These are phyloP conservation scores for Mola mola DNA, from an alignment of 2,113 vertebrate genomes.

Conservation along the genomic window DNA sequence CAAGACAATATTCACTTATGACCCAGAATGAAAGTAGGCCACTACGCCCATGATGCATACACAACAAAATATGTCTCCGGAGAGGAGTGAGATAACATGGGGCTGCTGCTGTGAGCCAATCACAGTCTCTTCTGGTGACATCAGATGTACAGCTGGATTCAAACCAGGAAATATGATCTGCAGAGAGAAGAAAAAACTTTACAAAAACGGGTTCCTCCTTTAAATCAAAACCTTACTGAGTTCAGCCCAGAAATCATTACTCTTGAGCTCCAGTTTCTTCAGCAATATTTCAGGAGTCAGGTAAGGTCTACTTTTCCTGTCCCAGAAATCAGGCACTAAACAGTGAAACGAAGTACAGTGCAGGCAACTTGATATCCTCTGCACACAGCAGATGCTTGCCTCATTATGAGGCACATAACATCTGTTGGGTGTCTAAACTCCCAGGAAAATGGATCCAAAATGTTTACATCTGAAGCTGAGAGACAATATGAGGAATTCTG, in stretches of 20 bases:
- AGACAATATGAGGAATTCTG: slow-evolving; percentile 17
- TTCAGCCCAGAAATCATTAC: slow-evolving; percentile 23
- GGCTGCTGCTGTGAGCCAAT: slow-evolving; percentile 58
- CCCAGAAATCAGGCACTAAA: slow-evolving; percentile 52
- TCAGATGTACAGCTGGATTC: slow-evolving; percentile 59
- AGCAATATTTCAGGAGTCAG: slow-evolving; percentile 28
- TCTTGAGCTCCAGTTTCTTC: slow-evolving; percentile 43
- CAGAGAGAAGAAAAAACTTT: slow-evolving; percentile 18
- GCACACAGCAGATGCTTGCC: slow-evolving; percentile 52
- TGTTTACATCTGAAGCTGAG: slow-evolving; percentile 17
- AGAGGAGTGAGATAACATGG: slow-evolving; percentile 69
- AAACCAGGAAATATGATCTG: slow-evolving; percentile 60
- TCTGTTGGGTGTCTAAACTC: slow-evolving; percentile 32
- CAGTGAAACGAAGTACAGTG: slow-evolving; percentile 44
- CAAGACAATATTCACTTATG: slow-evolving; percentile 37
- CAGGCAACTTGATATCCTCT: slow-evolving; percentile 41
- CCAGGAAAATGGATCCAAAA: slow-evolving; percentile 17
- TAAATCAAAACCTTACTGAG: slow-evolving; percentile 61
- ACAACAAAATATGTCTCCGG: slow-evolving; percentile 55
- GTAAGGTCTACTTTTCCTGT: slow-evolving; percentile 35
- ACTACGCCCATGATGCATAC: slow-evolving; percentile 39
- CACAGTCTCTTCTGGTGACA: slow-evolving; percentile 54
- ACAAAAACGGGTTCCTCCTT: slow-evolving; percentile 18
- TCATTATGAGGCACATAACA: slow-evolving; percentile 26
- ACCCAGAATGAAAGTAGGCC: slow-evolving; percentile 56